Conservation (phyloP, 2,888 invertebrate species). For the Macaria notata region DNA sequence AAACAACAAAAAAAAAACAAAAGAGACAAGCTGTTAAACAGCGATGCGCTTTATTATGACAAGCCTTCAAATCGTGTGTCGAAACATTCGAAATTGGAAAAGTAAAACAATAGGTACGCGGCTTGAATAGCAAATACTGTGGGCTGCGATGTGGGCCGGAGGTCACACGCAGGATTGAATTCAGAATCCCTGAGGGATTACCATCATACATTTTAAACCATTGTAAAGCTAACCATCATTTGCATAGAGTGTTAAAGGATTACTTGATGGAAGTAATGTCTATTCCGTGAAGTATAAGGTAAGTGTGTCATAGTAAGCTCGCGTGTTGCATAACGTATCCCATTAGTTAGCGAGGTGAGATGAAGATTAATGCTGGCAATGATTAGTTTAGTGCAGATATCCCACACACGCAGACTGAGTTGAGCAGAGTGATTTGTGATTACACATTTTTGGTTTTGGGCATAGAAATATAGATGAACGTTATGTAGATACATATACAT, state of each 20-base stretch:
- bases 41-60: conserved; percentile 24
- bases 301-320: too few relatives aligned
- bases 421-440: too few relatives aligned
- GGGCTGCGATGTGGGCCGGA: conserved; percentile 77
- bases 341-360: conserved; percentile 29
- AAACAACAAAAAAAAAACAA: too few relatives aligned
- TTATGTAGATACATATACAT: too few relatives aligned
- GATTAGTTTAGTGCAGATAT: neutral
- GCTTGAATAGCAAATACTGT: conserved; percentile 75
- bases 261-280: too few relatives aligned
- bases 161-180: conserved; percentile 64
- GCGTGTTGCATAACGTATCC: neutral
- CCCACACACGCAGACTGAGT: too few relatives aligned
- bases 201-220: too few relatives aligned
- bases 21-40: neutral
- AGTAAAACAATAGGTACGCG: conserved; percentile 74
- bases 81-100: conserved; percentile 58
- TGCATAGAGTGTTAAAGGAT: too few relatives aligned
- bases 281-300: too few relatives aligned
- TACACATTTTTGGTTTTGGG: too few relatives aligned
- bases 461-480: too few relatives aligned
- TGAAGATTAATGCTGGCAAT: conserved; percentile 6
- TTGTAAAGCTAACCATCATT: too few relatives aligned
- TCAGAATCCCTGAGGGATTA: conserved; percentile 36
- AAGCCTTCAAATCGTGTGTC: conserved; percentile 38